Evolutionary conservation across 1,140 invertebrate species (phyloP), one percentile per base, ranked within the genome.

Genomic region (Diorhabda elongata): DNA sequence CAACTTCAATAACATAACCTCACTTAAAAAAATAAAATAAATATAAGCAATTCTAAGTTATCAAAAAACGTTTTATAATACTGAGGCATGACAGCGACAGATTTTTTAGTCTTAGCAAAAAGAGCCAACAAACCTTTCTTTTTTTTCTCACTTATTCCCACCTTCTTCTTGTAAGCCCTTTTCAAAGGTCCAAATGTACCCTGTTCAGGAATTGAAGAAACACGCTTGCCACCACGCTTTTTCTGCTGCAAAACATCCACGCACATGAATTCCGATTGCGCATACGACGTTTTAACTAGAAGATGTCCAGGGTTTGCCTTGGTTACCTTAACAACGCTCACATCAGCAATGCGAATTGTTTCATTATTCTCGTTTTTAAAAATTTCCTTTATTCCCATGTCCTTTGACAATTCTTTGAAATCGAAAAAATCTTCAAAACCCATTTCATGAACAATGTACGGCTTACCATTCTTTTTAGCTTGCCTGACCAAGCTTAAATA

Each of bases 381-480:
- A 47, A 64, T 47, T 64, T 47, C 5, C 11, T 64, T 64, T 5
- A 64, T 45, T 9, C 44, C 62, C 62, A 47, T 64, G 43, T 64
- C 62, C 11, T 11, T 11, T 11, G 11, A 11, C 11, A 11, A 11
- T 11, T 11, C 11, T 11, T 11, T 11, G 11, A 11, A 11, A 11
- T 11, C 11, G 11, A 11, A 11, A 11, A 11, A 11, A 11, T 11
- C 11, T 11, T 11, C 11, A 11, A 11, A 11, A 11, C 11, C 11
- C 11, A 11, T 11, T 11, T 11, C 11, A 11, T 11, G 11, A 11
- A 11, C 11, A 11, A 11, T 11, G 11, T 11, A 11, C 11, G 11
- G 11, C 11, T 11, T 11, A 11, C 11, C 11, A 11, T 11, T 11
- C 11, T 11, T 11, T 11, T 11, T 11, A 11, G 11, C 11, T 11